phyloP scores from a whole-genome alignment of 2,113 vertebrate species.

The Otocyon megalotis region DNA sequence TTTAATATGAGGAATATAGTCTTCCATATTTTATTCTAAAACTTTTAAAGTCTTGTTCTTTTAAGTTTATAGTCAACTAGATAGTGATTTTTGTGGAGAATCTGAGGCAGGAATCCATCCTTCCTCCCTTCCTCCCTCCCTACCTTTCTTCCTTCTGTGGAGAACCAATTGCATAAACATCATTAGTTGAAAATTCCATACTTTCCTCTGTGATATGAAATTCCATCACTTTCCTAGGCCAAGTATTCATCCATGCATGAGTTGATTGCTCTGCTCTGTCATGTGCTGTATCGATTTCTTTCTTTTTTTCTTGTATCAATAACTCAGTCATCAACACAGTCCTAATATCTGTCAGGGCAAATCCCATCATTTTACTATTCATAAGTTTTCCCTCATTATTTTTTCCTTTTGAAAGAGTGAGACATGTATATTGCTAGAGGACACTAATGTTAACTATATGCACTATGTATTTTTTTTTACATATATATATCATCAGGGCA shows the following conservation, averaged over 20 bases:
- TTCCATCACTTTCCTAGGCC: background rate
- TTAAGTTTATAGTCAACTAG: background rate
- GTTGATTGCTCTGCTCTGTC: background rate
- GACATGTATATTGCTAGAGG: background rate
- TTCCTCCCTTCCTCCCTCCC: background rate
- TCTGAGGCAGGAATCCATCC: background rate
- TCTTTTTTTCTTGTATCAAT: background rate
- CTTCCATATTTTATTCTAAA: constrained; percentile 13
- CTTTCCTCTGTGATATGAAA: background rate
- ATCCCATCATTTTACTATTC: background rate
- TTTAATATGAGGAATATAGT: background rate
- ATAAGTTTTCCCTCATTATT: background rate
- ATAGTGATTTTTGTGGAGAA: background rate
- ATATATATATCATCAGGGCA: background rate
- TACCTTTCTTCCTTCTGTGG: background rate
- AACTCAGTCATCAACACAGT: background rate
- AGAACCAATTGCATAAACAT: background rate
- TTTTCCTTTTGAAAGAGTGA: background rate
- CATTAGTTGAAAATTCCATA: background rate
- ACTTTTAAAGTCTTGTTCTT: background rate
- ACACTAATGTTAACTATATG: background rate
- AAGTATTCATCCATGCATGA: background rate
- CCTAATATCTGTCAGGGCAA: background rate
- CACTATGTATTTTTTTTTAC: background rate
- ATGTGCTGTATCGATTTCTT: background rate